Conservation (phyloP, 2,888 invertebrate species). For the Lissocephala sabroskyi region DNA sequence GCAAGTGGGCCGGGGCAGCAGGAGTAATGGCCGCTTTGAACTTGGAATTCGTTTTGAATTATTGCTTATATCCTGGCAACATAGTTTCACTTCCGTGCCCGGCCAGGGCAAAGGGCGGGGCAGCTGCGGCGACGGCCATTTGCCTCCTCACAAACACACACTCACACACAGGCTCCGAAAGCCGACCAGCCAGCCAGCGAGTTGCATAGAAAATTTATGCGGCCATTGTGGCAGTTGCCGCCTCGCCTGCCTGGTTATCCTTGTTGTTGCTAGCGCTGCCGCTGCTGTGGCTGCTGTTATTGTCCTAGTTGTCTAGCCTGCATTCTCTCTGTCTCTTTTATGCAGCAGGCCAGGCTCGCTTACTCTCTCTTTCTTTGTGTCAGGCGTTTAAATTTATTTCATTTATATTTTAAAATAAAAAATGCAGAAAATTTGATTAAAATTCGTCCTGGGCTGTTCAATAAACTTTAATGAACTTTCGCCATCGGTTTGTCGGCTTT, state of each 20-base stretch:
- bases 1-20: constrained; percentile 29
- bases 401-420: constrained; percentile 26
- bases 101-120: too few species aligned
- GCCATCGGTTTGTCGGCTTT: background rate
- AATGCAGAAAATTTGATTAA: constrained; percentile 21
- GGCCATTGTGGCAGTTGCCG: constrained; percentile 58
- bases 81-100: constrained; percentile 60
- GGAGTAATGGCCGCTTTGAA: constrained; percentile 69
- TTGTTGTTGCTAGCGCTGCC: constrained; percentile 13
- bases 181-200: background rate
- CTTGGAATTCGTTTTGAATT: constrained; percentile 69
- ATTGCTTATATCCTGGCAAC: constrained; percentile 66
- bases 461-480: constrained; percentile 44
- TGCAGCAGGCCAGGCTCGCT: background rate
- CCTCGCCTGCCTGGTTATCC: too few species aligned
- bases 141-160: constrained; percentile 13
- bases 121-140: constrained; percentile 34
- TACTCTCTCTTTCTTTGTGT: constrained; percentile 7
- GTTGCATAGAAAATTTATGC: constrained; percentile 57
- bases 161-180: constrained; percentile 14
- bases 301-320: constrained; percentile 10
- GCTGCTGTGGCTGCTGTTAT: constrained; percentile 1
- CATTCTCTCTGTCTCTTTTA: constrained; percentile 5
- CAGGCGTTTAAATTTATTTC: constrained; percentile 32
- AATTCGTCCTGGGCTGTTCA: constrained; percentile 26